phyloP scores from a whole-genome alignment of 1,140 invertebrate species.

The Brachionus paranguensis region DNA sequence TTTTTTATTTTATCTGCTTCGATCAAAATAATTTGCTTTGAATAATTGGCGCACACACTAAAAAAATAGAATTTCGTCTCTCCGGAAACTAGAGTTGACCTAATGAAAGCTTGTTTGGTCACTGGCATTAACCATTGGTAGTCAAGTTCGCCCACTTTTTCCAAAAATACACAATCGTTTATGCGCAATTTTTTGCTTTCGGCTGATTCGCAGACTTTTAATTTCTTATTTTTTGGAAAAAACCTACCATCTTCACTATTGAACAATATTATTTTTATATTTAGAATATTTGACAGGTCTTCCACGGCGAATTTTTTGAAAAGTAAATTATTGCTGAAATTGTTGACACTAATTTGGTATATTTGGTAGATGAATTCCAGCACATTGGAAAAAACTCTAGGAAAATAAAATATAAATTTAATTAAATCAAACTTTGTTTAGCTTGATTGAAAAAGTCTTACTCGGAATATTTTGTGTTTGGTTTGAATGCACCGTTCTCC shows the following conservation, averaged over 20 bases:
- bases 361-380: constrained; percentile 24
- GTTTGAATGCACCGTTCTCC: neutral
- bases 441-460: neutral
- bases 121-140: constrained; percentile 14
- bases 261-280: constrained; percentile 28
- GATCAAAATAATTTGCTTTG: neutral
- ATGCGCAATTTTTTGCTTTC: neutral
- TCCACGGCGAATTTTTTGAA: neutral
- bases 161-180: constrained; percentile 24
- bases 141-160: neutral
- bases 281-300: neutral
- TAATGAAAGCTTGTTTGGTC: neutral
- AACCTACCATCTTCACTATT: neutral
- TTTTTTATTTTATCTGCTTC: neutral
- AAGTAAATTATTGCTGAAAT: neutral
- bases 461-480: neutral
- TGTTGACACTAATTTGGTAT: constrained; percentile 32
- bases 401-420: neutral
- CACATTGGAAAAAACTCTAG: constrained; percentile 11
- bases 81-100: neutral
- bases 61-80: neutral
- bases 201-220: neutral
- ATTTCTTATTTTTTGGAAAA: neutral
- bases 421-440: neutral
- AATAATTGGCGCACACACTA: neutral